Evolutionary conservation across 2,888 invertebrate species (phyloP), one percentile per base, ranked within the genome.

Genomic region (Mesopsocus fuscifrons): DNA sequence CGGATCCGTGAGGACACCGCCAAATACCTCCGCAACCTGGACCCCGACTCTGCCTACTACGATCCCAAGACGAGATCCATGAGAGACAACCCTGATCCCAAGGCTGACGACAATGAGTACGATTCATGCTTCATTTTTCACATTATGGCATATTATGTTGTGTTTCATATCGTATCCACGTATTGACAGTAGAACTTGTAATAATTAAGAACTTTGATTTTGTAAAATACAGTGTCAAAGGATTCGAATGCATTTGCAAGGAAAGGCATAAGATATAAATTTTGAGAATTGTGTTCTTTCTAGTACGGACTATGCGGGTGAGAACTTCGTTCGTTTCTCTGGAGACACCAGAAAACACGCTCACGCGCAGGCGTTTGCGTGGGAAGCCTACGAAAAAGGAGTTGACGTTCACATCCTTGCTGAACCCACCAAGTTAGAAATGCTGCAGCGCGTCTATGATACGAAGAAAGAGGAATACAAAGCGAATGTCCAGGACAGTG

Each of bases 11-110:
- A 99, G 63, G 98, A 99, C 60, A 97, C 95, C 0, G 98, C 98
- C 0, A 99, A 99, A 64, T 99, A 99, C 62, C 63, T 99, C 48
- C 69, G 92, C 45, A 99, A 98, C 61, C 66, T 98, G 55, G 94
- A 97, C 66, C 85, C 88, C 0, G 89, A 92, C 59, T 97, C 95
- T 0, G 97, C 98, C 0, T 95, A 94, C 65, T 98, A 98, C 61
- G 98, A 98, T 64, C 98, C 98, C 0, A 98, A 98, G 66, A 95
- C 97, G 0, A 71, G 98, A 45, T 89, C 97, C 0, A 98, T 98
- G 98, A 76, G 98, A 49, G 95, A 95, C 52, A 89, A 94, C 65
- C 94, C 94, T 0, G 79, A 88, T 53, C 76, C 74, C 11, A 68
- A 67, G 0, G 52, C 48, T 3, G 52, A 52, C 20, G 52, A 51